Evolutionary conservation across 2,888 invertebrate species (phyloP).

Genomic region (Mimumesa dahlbomi): DNA sequence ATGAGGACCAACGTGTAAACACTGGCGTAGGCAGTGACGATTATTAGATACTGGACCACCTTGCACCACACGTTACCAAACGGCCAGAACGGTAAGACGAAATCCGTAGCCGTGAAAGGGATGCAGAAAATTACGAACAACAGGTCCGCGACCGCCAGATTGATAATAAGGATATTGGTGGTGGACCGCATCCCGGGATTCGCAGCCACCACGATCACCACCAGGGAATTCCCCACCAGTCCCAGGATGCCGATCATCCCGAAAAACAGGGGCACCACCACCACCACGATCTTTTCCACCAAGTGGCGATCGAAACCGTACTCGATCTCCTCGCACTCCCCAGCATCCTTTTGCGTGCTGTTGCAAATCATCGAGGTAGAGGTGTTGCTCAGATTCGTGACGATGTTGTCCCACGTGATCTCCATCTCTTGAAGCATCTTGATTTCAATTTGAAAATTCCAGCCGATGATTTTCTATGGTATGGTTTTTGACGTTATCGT

Average conservation of each 20-base stretch:
- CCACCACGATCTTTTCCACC: constrained; percentile 84
- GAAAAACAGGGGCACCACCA: constrained; percentile 91
- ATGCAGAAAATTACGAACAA: constrained; percentile 96
- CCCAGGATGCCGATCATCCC: constrained; percentile 93
- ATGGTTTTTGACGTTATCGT: too few species aligned
- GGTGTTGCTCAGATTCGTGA: constrained; percentile 22
- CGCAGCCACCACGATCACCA: constrained; percentile 92
- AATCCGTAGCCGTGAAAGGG: constrained; percentile 95
- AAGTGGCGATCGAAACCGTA: constrained; percentile 72
- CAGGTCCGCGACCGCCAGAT: constrained; percentile 93
- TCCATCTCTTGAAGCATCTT: constrained; percentile 44
- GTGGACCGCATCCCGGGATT: constrained; percentile 96
- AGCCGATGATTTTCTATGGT: background rate
- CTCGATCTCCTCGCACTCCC: constrained; percentile 25
- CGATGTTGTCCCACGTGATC: constrained; percentile 7
- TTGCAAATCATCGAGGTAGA: constrained; percentile 7
- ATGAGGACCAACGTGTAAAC: constrained; percentile 96
- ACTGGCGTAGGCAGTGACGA: constrained; percentile 95
- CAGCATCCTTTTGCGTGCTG: background rate
- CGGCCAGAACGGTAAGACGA: constrained; percentile 93
- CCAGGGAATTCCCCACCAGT: constrained; percentile 93
- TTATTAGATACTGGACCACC: constrained; percentile 94
- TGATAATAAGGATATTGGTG: constrained; percentile 95
- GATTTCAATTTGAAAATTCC: background rate
- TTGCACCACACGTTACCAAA: constrained; percentile 95